Base-by-base conservation (phyloP, 2,888 invertebrate genomes). In the Chelonus formosanus region DNA sequence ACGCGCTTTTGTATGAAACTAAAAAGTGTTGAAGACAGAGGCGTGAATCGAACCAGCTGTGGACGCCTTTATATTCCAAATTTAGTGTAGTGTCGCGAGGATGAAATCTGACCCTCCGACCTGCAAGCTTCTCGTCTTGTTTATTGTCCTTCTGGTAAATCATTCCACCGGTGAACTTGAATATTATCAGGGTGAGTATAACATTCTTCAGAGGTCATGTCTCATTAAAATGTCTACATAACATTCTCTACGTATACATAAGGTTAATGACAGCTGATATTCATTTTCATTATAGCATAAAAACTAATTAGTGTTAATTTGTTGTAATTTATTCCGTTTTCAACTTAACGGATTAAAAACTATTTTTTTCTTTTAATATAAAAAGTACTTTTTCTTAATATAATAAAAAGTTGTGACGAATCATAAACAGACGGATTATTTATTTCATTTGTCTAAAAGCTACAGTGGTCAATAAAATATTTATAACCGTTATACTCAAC, bases 151-250 rank as follows among this genome's bases (percentile, higher is more conserved):
- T 2, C 75, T 77, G 63, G 67, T 77, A 34, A 71, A 72, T 59
- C 70, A 78, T 53, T 74, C 78, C 68, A 71, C 72, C 63, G 80
- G 78, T 65, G 80, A 79, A 71, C 74, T 78, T 54, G 77, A 81
- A 57, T 79, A 78, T 67, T 82, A 81, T 70, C 77, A 75, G 75
- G 81, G 83, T 83, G 70, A 76, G 80, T 75, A 10, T 7, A 44
- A 35, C n/a, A 47, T 6, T 44, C 35, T 7, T 40, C 6, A 40
- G 40, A 40, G 40, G 40, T 40, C 40, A 40, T 5, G 40, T 40
- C 40, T 40, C 40, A 40, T 40, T 40, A 40, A 40, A 40, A 40
- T n/a, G 32, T 53, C 5, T 8, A 56, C 43, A 8, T 3, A 44
- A 31, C 20, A 44, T 43, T 10, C 43, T 5, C n/a, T 1, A 32